Evolutionary conservation across 2,888 invertebrate genomes (phyloP), one percentile per base, ranked within the genome.

Genomic region (Branchellion lobata): DNA sequence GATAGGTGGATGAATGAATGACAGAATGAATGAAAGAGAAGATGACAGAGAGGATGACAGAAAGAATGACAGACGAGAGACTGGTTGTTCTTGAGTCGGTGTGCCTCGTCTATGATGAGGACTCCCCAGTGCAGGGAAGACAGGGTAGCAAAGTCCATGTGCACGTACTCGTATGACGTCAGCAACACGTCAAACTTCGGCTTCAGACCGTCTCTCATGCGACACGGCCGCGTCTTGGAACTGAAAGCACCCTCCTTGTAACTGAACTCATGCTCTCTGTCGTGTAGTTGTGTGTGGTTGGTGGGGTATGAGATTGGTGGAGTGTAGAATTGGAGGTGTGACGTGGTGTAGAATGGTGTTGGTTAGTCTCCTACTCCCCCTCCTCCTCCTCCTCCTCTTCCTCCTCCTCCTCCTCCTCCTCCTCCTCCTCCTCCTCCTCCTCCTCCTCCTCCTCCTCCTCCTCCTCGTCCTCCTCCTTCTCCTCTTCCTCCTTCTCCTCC

Each of bases 161-260:
- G 82, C 21, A 82, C 78, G 34, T 81, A 80, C 79, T 84, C 83
- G 69, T 84, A 84, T 1, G 83, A 83, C 0, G 83, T 84, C 71
- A 84, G 81, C 11, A 84, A 72, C 0, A 84, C 84, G 57, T 84
- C 83, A 80, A 84, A 84, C 80, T 84, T 83, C 11, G 81, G 81
- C 61, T 69, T 80, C 69, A 74, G 76, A 24, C 81, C 81, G 0
- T 75, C 69, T n/a, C 79, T 36, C 78, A 84, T 57, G 27, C 73
- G 76, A 34, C 80, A 75, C 18, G 83, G 82, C 65, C 77, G 82
- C 27, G 77, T 33, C 1, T 69, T 77, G 34, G 29, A 47, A 5
- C 36, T 27, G 71, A 82, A 82, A 21, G 81, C 80, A 14, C 81
- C 83, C 1, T 82, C 82, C 21, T 79, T 79, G 81, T 82, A 84